Base-by-base conservation (phyloP, 2,113 vertebrate species). In the Xenotilapia leptura region DNA sequence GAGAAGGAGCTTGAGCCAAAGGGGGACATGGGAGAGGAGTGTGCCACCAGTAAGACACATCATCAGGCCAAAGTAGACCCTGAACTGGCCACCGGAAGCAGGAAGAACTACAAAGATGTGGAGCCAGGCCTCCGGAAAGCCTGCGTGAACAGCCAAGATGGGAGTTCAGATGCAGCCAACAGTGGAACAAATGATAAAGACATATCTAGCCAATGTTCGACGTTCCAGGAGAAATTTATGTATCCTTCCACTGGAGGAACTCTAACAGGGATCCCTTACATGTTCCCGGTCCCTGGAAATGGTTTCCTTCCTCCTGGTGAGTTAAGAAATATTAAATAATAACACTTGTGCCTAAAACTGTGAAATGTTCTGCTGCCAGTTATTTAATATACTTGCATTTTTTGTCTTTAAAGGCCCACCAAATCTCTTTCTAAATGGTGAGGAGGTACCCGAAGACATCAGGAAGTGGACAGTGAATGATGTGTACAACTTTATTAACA, bases 401-500 rank as follows among this genome's bases (percentile, higher is more conserved):
- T 80, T 17, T 90, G 65, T 85, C 90, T 75, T 83, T 75, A 75
- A 80, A 99, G 98, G 96, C 86, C 83, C 96, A 70, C 94, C 95
- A 7, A 94, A 96, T 84, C 93, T 97, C 75, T 97, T 97, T 88
- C 89, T 97, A 31, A 97, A 96, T 17, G 95, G 97, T 15, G 97
- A 97, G 51, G 97, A 97, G 15, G 93, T 96, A 31, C 96, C 97
- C 11, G 97, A 98, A 92, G 97, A 99, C 92, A 95, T 99, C 58
- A 96, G 97, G 89, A 99, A 98, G 90, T 99, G 99, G 98, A 97
- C 97, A 0, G 96, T 97, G 36, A 97, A 97, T 19, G 98, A 99
- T 1, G 98, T 99, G 6, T 97, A 96, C 90, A 97, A 92, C 95
- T 99, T 99, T 86, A 96, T 99, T 38, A 89, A 90, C 60, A 97